Base-by-base conservation (phyloP, 1,140 invertebrate genomes). In the Ectropis grisescens region DNA sequence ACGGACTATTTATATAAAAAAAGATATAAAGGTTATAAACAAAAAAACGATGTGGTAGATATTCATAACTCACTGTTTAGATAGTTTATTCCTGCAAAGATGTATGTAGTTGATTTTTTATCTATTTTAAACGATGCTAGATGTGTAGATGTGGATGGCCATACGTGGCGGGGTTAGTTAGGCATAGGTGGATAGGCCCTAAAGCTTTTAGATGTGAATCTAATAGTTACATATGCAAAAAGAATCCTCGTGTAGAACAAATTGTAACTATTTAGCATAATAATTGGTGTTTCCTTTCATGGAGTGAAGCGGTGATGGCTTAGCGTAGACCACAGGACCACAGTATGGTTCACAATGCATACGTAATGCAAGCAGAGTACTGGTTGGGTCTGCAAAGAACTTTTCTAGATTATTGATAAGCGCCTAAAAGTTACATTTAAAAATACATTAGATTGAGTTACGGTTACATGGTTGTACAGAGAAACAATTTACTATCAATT, bases 61-160 rank as follows among this genome's bases (percentile, higher is more conserved):
- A 61, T 59, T 60, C 52, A 45, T 52, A 56, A 69, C 50, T 64
- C 70, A 71, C 60, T 61, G 56, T 70, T n/a, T 69, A 64, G 61
- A 65, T 65, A n/a, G n/a, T n/a, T 54, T 62, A 58, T 64, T 65
- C 59, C 57, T 50, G 60, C 67, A 69, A 67, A 35, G 50, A 26
- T 74, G 65, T 68, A 62, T 40, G 57, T 69, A 64, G 60, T 56
- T 47, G 54, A 40, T 71, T 68, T 69, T 68, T 64, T 62, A 66
- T 66, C 59, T 70, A 66, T 72, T 72, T 75, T 74, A 72, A 79
- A 65, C 22, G 62, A 72, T 62, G 71, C 71, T 79, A 74, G 67
- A 62, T 74, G 60, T 74, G 58, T 70, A 61, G 49, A 28, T 41
- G 25, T 50, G 26, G 28, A 25, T 52, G 47, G 40, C 41, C 51